Base-by-base conservation (phyloP, 2,888 invertebrate genomes). In the Meliscaeva auricollis region DNA sequence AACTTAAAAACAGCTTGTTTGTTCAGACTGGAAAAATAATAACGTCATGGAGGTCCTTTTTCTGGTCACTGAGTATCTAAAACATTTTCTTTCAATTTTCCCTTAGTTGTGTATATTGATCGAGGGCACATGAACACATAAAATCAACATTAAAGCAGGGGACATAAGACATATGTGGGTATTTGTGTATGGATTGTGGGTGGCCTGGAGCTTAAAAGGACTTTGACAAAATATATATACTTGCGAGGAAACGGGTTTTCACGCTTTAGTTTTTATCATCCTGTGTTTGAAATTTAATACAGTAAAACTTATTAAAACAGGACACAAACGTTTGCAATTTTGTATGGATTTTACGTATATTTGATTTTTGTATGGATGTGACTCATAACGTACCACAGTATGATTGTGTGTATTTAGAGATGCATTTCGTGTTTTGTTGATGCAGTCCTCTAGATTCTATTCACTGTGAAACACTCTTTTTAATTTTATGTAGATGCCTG, bases 51-150 rank as follows among this genome's bases (percentile, higher is more conserved):
- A 44, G n/a, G 66, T 76, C 60, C 38, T 72, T 73, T 38, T 73
- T 73, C 73, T 75, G 74, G 83, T 70, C 78, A 74, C 20, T 58
- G 79, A 26, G 26, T 26, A 26, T 26, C 26, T 66, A 35, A 38
- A 66, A 50, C 11, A 66, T 50, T 66, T 66, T 66, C 66, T 50
- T 66, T 50, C 46, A 46, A 64, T 30, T 50, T 66, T 35, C 20
- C 48, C 5, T 26, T 26, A 66, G 35, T 35, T 9, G 7, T 35
- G 17, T 32, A 17, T 35, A 58, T 64, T 64, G 44, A 30, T 46
- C 26, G 32, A 46, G 17, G 15, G 15, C 9, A 46, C 2, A 7
- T 41, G n/a, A 60, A 44, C 1, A 58, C 20, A 62, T 6, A 44
- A 62, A 62, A 22, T 44, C 22, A 44, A 62, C 22, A 46, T 44